Evolutionary conservation across 2,113 vertebrate genomes (phyloP).

Genomic region (Ahaetulla prasina): DNA sequence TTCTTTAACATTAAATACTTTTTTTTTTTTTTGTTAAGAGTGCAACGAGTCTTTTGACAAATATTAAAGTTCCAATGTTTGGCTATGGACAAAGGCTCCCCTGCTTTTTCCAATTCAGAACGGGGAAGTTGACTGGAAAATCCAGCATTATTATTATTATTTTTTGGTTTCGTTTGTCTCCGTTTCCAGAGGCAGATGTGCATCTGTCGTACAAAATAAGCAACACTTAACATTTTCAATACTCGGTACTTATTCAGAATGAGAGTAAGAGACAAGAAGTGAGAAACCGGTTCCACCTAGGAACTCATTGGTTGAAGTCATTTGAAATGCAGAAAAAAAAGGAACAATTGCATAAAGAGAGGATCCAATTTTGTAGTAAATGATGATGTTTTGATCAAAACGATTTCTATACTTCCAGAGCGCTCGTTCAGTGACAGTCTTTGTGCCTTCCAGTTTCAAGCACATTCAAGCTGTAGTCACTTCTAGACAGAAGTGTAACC

Average conservation of each 20-base stretch:
- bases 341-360: neutral
- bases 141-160: neutral
- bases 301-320: neutral
- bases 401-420: neutral
- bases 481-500: neutral
- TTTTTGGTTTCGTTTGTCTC: too few species aligned
- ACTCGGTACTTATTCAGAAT: neutral
- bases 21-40: constrained; percentile 2
- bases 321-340: neutral
- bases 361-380: neutral
- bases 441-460: neutral
- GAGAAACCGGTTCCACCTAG: neutral
- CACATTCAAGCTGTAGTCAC: neutral
- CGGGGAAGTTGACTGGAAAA: neutral
- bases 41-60: rapidly evolving
- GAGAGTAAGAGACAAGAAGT: neutral
- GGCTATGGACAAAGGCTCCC: constrained; percentile 25
- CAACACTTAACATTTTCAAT: neutral
- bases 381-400: neutral
- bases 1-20: constrained; percentile 7
- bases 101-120: neutral
- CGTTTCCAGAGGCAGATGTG: neutral
- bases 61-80: constrained; percentile 13
- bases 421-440: neutral
- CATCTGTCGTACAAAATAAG: neutral